Conservation (phyloP, 2,888 invertebrate species). For the Rosalia funebris region DNA sequence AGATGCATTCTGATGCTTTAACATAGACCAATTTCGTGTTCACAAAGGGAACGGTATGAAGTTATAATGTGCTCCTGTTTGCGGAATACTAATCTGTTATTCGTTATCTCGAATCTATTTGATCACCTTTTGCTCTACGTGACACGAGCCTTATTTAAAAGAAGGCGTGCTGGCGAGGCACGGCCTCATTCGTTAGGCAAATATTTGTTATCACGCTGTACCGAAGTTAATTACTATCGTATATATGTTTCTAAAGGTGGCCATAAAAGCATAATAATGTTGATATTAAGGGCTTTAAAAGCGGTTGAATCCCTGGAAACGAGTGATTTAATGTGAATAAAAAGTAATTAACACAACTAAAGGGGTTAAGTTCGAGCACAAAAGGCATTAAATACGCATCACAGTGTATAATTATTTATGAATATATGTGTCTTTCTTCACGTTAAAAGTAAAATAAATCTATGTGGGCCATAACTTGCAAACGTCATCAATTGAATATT, state of each 20-base stretch:
- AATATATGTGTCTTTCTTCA: no score
- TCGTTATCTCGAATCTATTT: constrained; percentile 23
- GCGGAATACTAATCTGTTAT: constrained; percentile 23
- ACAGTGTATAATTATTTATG: no score
- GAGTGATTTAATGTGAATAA: not conserved
- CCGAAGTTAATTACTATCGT: not conserved
- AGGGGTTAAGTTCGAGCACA: not conserved
- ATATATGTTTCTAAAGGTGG: not conserved
- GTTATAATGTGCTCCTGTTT: constrained; percentile 19
- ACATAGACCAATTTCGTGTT: constrained; percentile 12
- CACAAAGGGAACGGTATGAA: constrained; percentile 17
- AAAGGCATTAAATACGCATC: no score
- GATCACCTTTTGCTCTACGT: constrained; percentile 19
- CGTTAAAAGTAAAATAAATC: no score
- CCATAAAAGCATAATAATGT: not conserved
- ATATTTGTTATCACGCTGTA: constrained; percentile 1
- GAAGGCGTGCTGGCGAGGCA: not conserved
- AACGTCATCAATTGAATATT: no score
- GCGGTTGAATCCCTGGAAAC: constrained; percentile 1
- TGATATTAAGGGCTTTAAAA: not conserved
- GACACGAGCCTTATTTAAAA: not conserved
- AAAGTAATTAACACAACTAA: not conserved
- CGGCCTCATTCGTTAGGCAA: not conserved
- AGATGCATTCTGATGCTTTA: constrained; percentile 17
- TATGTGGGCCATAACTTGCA: no score